Evolutionary conservation across 2,797 vertebrate genomes (phyloP).

Genomic region (Falco naumanni): DNA sequence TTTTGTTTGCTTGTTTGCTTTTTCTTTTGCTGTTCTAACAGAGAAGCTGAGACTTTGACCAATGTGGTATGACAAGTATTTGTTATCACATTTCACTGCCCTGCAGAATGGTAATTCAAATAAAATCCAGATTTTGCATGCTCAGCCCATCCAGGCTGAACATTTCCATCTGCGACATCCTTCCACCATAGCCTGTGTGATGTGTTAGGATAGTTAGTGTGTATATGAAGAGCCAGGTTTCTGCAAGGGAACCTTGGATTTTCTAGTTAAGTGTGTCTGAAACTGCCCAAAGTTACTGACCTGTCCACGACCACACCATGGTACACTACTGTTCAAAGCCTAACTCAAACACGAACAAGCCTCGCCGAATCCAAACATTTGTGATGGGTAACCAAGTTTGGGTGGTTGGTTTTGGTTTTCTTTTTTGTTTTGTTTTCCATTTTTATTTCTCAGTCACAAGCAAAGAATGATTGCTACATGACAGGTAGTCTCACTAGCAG

Average conservation of each 20-base stretch:
- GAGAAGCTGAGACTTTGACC: background rate
- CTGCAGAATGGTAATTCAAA: background rate
- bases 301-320: too few relatives aligned
- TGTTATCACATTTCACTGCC: conserved; percentile 13
- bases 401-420: too few relatives aligned
- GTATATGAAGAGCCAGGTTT: background rate
- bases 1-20: background rate
- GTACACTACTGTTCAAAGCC: background rate
- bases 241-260: background rate
- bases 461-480: conserved; percentile 23
- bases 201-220: background rate
- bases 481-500: conserved; percentile 29
- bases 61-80: conserved; percentile 20
- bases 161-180: conserved; percentile 3
- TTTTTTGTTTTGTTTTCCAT: background rate
- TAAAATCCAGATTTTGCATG: conserved; percentile 28
- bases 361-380: background rate
- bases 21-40: background rate
- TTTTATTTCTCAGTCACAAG: conserved; percentile 16
- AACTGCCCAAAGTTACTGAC: background rate
- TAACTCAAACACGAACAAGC: background rate
- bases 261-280: background rate
- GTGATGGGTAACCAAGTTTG: background rate
- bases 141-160: background rate
- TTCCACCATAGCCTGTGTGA: background rate